Evolutionary conservation across 1,140 invertebrate species (phyloP).

Genomic region (Pissodes strobi): DNA sequence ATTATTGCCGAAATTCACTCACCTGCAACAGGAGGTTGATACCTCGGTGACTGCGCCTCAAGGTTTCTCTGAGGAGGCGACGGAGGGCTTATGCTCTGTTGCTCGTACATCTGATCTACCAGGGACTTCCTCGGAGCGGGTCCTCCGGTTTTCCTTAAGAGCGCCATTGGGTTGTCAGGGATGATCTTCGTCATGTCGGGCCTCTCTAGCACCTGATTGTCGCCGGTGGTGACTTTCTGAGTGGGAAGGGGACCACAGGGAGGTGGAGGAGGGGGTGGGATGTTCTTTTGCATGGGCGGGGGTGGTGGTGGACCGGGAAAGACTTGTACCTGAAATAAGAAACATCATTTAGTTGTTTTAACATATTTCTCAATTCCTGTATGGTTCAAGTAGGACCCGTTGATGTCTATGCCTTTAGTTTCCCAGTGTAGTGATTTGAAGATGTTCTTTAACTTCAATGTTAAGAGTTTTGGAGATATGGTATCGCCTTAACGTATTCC

Average conservation of each 20-base stretch:
- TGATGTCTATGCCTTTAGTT: no score
- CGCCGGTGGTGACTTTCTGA: slow-evolving; percentile 55
- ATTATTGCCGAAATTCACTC: no score
- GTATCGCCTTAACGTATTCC: no score
- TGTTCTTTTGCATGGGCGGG: slow-evolving; percentile 56
- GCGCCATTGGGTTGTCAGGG: slow-evolving; percentile 67
- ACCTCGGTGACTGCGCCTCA: slow-evolving; percentile 22
- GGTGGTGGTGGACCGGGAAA: slow-evolving; percentile 42
- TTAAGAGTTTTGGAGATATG: no score
- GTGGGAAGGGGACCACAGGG: slow-evolving; percentile 57
- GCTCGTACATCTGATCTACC: slow-evolving; percentile 39
- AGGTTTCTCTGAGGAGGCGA: slow-evolving; percentile 52
- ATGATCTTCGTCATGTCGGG: slow-evolving; percentile 69
- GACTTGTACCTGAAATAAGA: slow-evolving; percentile 27
- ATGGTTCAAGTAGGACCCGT: no score
- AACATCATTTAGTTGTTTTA: no score
- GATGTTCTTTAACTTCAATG: no score
- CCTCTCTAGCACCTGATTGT: slow-evolving; percentile 57
- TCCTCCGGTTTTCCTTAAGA: slow-evolving; percentile 58
- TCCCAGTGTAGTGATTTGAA: no score
- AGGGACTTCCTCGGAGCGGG: slow-evolving; percentile 53
- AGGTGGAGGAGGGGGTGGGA: slow-evolving; percentile 63
- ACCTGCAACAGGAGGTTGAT: slow-evolving; percentile 13
- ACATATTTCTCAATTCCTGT: no score
- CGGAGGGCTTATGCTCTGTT: slow-evolving; percentile 14